phyloP scores from a whole-genome alignment of 1,140 invertebrate genomes.

The Drosophila bifasciata region DNA sequence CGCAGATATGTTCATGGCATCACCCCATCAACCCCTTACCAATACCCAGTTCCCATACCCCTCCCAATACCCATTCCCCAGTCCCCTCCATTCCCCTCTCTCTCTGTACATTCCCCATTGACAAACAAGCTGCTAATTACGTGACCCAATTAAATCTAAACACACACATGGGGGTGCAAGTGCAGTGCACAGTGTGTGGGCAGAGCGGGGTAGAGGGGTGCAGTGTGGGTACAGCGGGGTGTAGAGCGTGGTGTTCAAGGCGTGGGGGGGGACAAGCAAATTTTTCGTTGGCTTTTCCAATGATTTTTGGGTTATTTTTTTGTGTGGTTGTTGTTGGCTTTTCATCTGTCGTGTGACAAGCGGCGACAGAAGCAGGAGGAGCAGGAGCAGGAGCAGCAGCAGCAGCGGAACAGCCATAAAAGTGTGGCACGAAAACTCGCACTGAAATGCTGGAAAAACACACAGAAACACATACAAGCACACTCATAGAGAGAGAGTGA shows the following conservation, averaged over 20 bases:
- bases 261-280: neutral
- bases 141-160: constrained; percentile 79
- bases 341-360: constrained; percentile 28
- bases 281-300: constrained; percentile 61
- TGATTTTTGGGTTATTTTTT: constrained; percentile 41
- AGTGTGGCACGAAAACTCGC: constrained; percentile 1
- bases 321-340: too few relatives aligned
- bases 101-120: neutral
- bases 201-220: too few relatives aligned
- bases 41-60: too few relatives aligned
- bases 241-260: too few relatives aligned
- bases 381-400: constrained; percentile 4
- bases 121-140: constrained; percentile 75
- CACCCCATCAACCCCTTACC: too few relatives aligned
- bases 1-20: neutral
- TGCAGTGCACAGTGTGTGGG: too few relatives aligned
- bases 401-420: constrained; percentile 4
- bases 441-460: neutral
- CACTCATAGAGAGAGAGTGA: constrained; percentile 23
- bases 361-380: neutral
- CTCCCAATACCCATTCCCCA: too few relatives aligned
- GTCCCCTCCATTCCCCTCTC: too few relatives aligned
- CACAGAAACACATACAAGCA: neutral
- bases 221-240: too few relatives aligned
- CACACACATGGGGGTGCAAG: constrained; percentile 39